phyloP scores from a whole-genome alignment of 2,113 vertebrate species.

The Campylomormyrus tamandua region DNA sequence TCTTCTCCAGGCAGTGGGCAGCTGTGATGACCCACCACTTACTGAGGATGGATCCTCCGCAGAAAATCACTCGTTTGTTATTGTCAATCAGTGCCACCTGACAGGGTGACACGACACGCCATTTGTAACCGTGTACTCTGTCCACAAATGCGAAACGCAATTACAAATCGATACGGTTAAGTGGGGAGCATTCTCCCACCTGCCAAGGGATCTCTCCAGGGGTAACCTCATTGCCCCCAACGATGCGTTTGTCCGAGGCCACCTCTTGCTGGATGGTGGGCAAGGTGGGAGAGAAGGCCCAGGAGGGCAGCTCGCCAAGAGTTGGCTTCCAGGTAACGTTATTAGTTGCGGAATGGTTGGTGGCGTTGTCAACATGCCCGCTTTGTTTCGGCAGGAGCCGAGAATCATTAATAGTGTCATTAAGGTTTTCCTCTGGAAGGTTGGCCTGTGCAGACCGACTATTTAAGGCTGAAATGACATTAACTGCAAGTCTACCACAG shows the following conservation, averaged over 20 bases:
- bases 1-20: conserved; percentile 69
- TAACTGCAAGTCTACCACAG: conserved; percentile 44
- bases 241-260: conserved; percentile 50
- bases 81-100: conserved; percentile 67
- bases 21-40: conserved; percentile 84
- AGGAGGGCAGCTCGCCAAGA: background rate
- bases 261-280: conserved; percentile 20
- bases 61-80: conserved; percentile 49
- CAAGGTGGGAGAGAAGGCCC: conserved; percentile 38
- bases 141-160: too few relatives aligned
- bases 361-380: background rate
- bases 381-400: background rate
- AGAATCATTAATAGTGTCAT: background rate
- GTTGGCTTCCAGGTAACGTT: background rate
- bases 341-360: background rate
- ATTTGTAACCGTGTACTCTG: too few relatives aligned
- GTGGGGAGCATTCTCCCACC: conserved; percentile 52
- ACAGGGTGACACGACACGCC: background rate
- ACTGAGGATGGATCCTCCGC: conserved; percentile 77
- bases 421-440: background rate
- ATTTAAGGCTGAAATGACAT: background rate
- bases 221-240: conserved; percentile 69
- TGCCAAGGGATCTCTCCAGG: conserved; percentile 91
- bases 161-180: background rate
- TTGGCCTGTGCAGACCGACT: conserved; percentile 12